Evolutionary conservation across 2,113 vertebrate genomes (phyloP).

Genomic region (Mustela nigripes): DNA sequence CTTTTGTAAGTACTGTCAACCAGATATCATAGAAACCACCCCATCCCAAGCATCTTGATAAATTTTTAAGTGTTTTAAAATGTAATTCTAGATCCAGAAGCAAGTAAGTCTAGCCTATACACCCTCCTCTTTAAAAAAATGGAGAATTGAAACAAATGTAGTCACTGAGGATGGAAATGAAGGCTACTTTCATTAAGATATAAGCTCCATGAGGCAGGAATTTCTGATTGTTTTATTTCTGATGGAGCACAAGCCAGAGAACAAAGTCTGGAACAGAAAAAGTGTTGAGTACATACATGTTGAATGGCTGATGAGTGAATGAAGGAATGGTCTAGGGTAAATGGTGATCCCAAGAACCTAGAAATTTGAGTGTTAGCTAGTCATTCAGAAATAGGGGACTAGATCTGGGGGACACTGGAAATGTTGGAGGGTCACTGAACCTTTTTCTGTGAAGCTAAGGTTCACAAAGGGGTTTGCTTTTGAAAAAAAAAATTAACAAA

Average conservation of each 20-base stretch:
- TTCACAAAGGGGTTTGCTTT: neutral
- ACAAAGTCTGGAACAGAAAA: neutral
- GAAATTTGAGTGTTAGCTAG: neutral
- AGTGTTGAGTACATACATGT: neutral
- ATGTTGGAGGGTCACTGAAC: no score
- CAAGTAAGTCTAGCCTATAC: neutral
- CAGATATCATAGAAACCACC: neutral
- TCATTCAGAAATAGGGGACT: no score
- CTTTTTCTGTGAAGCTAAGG: neutral
- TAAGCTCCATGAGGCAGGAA: neutral
- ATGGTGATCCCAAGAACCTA: neutral
- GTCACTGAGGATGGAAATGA: neutral
- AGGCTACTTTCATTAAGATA: neutral
- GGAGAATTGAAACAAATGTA: neutral
- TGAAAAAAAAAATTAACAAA: neutral
- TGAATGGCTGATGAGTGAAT: neutral
- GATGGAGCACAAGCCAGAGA: neutral
- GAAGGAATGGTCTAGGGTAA: neutral
- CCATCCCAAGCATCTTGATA: neutral
- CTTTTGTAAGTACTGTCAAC: neutral
- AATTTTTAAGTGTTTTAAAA: constrained; percentile 16
- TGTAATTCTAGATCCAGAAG: neutral
- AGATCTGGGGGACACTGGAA: neutral
- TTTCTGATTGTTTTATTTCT: neutral
- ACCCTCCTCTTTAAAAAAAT: neutral